phyloP scores from a whole-genome alignment of 2,113 vertebrate genomes.

The Eretmochelys imbricata region DNA sequence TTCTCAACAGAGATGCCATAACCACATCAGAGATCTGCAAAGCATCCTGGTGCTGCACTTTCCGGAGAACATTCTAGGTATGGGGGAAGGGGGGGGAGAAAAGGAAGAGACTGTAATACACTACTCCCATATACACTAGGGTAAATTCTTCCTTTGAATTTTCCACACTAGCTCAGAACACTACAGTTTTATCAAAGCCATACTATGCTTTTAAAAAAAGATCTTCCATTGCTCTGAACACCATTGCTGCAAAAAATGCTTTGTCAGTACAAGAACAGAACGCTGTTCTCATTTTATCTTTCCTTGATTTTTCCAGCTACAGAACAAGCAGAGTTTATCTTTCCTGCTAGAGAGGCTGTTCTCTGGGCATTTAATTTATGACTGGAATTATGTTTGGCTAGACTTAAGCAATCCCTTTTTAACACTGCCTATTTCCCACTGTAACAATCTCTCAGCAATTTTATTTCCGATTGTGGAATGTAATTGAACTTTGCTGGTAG shows the following conservation, averaged over 20 bases:
- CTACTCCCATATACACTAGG: fast-evolving
- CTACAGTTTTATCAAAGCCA: background rate
- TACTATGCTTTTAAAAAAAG: background rate
- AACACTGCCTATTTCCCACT: background rate
- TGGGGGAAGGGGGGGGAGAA: background rate
- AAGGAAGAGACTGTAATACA: background rate
- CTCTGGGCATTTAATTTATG: background rate
- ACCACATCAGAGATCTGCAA: constrained; percentile 98
- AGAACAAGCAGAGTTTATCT: background rate
- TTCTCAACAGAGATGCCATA: constrained; percentile 95
- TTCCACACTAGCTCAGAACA: fast-evolving
- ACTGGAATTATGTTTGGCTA: background rate
- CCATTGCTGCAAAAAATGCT: background rate
- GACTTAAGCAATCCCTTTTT: background rate
- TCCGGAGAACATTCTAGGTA: constrained; percentile 91
- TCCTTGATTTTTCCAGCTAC: constrained; percentile 13
- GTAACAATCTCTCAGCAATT: fast-evolving
- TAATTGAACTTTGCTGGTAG: fast-evolving
- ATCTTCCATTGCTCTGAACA: background rate
- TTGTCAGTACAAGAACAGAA: background rate
- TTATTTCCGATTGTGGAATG: background rate
- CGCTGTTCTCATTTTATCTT: background rate
- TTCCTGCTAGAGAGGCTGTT: constrained; percentile 5
- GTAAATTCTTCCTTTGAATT: fast-evolving
- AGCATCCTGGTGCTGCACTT: constrained; percentile 97